These are phyloP conservation scores for Vulpes ferrilata DNA, from an alignment of 2,113 vertebrate genomes.

Conservation along the genomic window DNA sequence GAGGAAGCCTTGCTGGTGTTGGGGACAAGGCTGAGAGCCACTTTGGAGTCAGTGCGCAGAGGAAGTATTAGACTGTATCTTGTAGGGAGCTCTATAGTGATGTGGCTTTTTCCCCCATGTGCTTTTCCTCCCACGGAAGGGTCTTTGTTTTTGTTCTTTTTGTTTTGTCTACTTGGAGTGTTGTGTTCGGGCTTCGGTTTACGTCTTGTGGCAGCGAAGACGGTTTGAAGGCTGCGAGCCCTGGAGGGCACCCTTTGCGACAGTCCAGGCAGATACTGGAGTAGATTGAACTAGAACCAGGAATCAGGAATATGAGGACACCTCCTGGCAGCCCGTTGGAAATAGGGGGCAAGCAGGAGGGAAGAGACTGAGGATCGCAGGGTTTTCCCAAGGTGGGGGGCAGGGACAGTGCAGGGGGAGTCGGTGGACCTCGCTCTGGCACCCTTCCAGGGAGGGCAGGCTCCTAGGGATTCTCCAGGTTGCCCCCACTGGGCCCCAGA, in stretches of 20 bases:
- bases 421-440: too few species aligned
- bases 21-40: neutral
- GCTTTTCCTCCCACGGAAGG: slow-evolving; percentile 29
- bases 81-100: neutral
- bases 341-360: neutral
- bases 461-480: neutral
- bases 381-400: neutral
- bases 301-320: neutral
- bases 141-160: slow-evolving; percentile 56
- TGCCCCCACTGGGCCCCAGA: neutral
- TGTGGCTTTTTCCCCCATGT: neutral
- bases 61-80: neutral
- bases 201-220: neutral
- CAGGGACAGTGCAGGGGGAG: too few species aligned
- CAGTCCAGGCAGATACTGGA: neutral
- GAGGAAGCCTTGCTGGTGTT: too few species aligned
- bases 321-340: neutral
- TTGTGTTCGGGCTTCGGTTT: neutral
- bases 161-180: slow-evolving; percentile 59
- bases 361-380: neutral
- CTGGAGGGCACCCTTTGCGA: neutral
- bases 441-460: neutral
- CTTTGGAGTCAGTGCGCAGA: neutral
- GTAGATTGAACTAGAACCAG: neutral
- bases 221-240: rapidly evolving